These are phyloP conservation scores for Drosophila kambysellisi DNA, from an alignment of 2,888 invertebrate genomes.

Conservation along the genomic window DNA sequence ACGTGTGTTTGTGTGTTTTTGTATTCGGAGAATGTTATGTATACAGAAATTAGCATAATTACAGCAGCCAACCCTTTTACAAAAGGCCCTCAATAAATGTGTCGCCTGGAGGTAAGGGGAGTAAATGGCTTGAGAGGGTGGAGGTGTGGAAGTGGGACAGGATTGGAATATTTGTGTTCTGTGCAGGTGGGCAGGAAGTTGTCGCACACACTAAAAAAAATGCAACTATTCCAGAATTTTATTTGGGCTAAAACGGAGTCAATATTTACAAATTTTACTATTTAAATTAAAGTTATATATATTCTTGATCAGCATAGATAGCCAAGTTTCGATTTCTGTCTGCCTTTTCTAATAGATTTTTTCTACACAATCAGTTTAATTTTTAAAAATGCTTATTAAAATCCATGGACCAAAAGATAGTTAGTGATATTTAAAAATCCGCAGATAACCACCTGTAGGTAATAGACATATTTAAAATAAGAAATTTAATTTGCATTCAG, in stretches of 20 bases:
- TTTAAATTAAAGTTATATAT: not conserved
- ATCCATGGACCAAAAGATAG: not conserved
- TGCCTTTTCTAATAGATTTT: not conserved
- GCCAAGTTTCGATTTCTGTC: not conserved
- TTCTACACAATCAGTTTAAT: not conserved
- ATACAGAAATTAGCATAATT: conserved; percentile 75
- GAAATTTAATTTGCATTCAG: no score
- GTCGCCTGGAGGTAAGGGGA: not conserved
- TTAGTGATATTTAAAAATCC: no score
- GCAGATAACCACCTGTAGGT: no score
- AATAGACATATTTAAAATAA: no score
- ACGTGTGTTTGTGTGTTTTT: conserved; percentile 15
- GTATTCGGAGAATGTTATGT: conserved; percentile 53
- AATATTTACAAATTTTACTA: not conserved
- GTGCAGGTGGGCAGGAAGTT: conserved; percentile 28
- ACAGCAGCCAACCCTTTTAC: conserved; percentile 58
- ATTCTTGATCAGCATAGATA: not conserved
- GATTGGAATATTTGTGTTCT: not conserved
- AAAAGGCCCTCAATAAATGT: conserved; percentile 18
- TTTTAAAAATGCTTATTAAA: not conserved
- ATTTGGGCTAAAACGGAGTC: not conserved
- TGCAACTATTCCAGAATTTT: not conserved
- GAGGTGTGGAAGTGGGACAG: not conserved
- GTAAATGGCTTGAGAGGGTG: not conserved
- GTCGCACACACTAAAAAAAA: not conserved